Evolutionary conservation across 2,113 vertebrate species (phyloP).

Genomic region (Athene cunicularia): DNA sequence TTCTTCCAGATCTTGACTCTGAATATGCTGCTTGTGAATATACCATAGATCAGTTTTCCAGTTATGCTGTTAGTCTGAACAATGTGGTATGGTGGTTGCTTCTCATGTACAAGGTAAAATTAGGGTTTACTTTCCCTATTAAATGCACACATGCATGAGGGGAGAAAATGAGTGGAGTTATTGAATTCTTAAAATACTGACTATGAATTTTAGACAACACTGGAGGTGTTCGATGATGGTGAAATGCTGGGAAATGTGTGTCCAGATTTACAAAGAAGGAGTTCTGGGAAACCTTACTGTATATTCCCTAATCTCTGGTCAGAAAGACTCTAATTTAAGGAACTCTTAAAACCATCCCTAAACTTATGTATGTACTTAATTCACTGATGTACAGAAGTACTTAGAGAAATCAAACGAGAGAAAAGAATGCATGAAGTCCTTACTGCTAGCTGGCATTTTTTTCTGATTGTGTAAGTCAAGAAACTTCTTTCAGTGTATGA

Average conservation of each 20-base stretch:
- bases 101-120: not conserved
- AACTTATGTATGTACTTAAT: not conserved
- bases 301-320: not conserved
- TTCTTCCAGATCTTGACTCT: not conserved
- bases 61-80: not conserved
- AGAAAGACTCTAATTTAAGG: not conserved
- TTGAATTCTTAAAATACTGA: not conserved
- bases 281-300: not conserved
- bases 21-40: not conserved
- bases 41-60: not conserved
- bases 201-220: not conserved
- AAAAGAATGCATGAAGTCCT: not conserved
- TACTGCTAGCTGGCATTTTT: not conserved
- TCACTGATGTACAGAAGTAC: not conserved
- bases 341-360: not conserved
- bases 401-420: not conserved
- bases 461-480: not conserved
- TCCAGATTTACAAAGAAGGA: not conserved
- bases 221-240: not conserved
- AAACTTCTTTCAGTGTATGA: not conserved
- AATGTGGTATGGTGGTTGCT: not conserved
- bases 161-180: not conserved
- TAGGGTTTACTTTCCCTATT: not conserved
- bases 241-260: not conserved
- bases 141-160: not conserved